Evolutionary conservation across 2,113 vertebrate species (phyloP), one percentile per base, ranked within the genome.

Genomic region (Tragulus kanchil): DNA sequence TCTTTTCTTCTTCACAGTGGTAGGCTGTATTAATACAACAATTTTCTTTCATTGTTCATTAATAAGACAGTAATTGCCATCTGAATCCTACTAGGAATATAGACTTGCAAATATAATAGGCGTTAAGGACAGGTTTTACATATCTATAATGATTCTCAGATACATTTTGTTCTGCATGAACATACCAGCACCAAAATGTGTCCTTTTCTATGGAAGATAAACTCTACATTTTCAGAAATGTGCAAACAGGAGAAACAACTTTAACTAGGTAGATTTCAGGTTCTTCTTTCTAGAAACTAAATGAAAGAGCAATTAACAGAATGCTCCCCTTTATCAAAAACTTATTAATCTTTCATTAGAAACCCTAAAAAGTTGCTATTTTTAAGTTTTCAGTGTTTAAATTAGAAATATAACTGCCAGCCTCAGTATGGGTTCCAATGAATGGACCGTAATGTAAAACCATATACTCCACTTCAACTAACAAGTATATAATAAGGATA

Each of bases 61-160:
- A 97, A 96, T 64, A 16, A 97, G 83, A 98, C 16, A 96, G 21
- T 97, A 98, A 98, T 86, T 97, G 56, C n/a, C 48, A 97, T 0
- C 77, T 77, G 6, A 98, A 73, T 93, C 50, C 93, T 92, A 90
- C 64, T 92, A n/a, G 61, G 50, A 98, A 89, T 16, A 95, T 12
- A 96, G 50, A 31, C 71, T 94, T 97, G 84, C 79, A 97, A 89
- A 94, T 93, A 85, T 54, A 95, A 91, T 3, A 96, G 21, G 21
- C 10, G 36, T 85, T 97, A 96, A 85, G 95, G 56, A 96, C 15
- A 95, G 54, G 67, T 94, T 93, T 97, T 59, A 95, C 21, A 56
- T 97, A 96, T 89, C 97, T 98, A 97, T 93, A 97, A 97, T 75
- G 86, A 82, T 86, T 95, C 42, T 85, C 73, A 75, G 59, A 89